Evolutionary conservation across 2,113 vertebrate genomes (phyloP), one percentile per base, ranked within the genome.

Genomic region (Thalassoma bifasciatum): DNA sequence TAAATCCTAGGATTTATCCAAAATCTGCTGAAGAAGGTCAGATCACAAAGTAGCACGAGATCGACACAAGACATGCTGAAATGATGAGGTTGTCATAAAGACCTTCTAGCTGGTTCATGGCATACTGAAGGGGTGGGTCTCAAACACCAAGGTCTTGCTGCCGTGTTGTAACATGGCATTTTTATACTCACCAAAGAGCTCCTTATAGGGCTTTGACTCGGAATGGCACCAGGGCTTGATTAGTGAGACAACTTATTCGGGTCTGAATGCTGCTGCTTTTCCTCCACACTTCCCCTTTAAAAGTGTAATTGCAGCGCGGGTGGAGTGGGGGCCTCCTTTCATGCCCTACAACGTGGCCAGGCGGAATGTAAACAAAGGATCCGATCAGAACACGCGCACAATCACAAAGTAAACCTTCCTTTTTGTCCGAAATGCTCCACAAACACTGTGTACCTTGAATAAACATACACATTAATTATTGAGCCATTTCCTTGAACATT

Each of bases 291-390:
- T 68, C 22, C 54, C 56, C 68, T 79, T 79, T 78, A 75, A 81
- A 67, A 16, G 26, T 30, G 30, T 30, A 26, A 65, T 53, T 19
- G 34, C 59, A 17, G 22, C 5, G 21, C 5, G 12, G 11, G 46
- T 3, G 24, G n/a, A 44, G 61, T 37, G 49, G 67, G 13, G 38
- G 63, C 46, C 12, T 42, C 30, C 42, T 4, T 54, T 54, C 58
- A 36, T 10, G 30, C 57, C 65, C 47, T 0, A 66, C 60, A 79
- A 83, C 46, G 53, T 82, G 83, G 66, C 62, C 79, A 5, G 34
- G 5, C 42, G 34, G 63, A 78, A 79, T 82, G 80, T 84, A 87
- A 85, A 87, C 80, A 90, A 75, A 79, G 49, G 56, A 56, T 16
- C 57, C 10, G 34, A 22, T 34, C 57, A 75, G 30, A 19, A 63